Base-by-base conservation (phyloP, 2,113 vertebrate species). In the Sterrhoptilus dennistouni region DNA sequence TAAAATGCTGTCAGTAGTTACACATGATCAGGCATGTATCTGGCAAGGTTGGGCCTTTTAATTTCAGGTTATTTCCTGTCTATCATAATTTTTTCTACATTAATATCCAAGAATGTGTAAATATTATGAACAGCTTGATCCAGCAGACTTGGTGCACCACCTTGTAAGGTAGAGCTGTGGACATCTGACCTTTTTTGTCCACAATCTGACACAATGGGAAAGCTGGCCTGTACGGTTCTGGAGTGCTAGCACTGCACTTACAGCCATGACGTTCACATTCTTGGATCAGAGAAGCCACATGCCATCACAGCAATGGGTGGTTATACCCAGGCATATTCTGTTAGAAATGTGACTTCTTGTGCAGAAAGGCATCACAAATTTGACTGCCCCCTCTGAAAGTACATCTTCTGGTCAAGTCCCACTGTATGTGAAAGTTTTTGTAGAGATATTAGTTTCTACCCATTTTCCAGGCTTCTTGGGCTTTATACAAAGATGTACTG, bases 1-100 rank as follows among this genome's bases (percentile, higher is more conserved):
- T 28, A 8, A 40, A 69, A 36, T 45, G 25, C 33, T 68, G 33
- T 17, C 52, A 75, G 1, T 17, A 77, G 38, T 35, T 54, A 19
- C 33, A n/a, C 6, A 3, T 0, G 1, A 22, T 59, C 47, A 33
- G 50, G 4, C 0, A 0, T 35, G 21, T 22, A 11, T 31, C 47
- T 87, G n/a, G 6, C 40, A 25, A 57, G 22, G 16, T 69, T 10
- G 89, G 53, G 5, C 8, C n/a, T 31, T 53, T 60, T 68, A 42
- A 19, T 89, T 91, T 3, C 27, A 76, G 14, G 2, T 31, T 6
- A 8, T 82, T 93, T 78, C 14, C 29, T 56, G 4, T 68, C 89
- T 56, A 17, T 75, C 35, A 10, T 14, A 35, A 36, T 11, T 65
- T 66, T 83, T 83, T 84, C 29, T 60, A 65, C 42, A 18, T 76